Evolutionary conservation across 2,888 invertebrate species (phyloP), one percentile per base, ranked within the genome.

Genomic region (Saturnia pavonia): DNA sequence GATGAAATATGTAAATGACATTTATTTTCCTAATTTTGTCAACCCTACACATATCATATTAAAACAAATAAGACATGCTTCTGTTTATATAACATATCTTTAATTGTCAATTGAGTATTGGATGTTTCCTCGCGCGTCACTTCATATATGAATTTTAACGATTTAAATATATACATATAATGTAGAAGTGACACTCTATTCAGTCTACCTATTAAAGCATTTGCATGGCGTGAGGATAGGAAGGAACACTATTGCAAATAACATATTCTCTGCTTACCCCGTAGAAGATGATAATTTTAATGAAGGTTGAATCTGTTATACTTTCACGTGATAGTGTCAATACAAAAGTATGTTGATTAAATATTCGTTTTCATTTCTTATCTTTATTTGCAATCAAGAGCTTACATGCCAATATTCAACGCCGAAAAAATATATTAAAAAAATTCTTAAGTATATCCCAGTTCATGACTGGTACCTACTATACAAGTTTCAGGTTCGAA

Each of bases 81-180:
- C 19, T 40, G 40, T 65, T 65, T 40, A 40, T 40, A 65, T 40
- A 65, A 40, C 65, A 19, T 65, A 65, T 65, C 65, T 40, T 60
- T 60, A 60, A 65, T 40, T 40, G 65, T 40, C 65, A 65, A 65
- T 65, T 65, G 40, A 65, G 57, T 60, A 14, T 14, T 27, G 25
- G 14, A 27, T 65, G 11, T 65, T 19, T 60, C 34, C 65, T 40
- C n/a, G n/a, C 40, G n/a, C 40, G 40, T 65, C n/a, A 19, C n/a
- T 65, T 40, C 40, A 16, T 19, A 1, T 40, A n/a, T 65, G 40
- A 8, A 19, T 63, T 63, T 2, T 16, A 34, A 27, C 22, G 34
- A 34, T 40, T 3, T 40, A 40, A n/a, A n/a, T 40, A 27, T 63
- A 19, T 63, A 4, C 27, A 63, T n/a, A n/a, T n/a, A 63, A 27